Conservation (phyloP, 2,888 invertebrate species). For the Colletes collaris region DNA sequence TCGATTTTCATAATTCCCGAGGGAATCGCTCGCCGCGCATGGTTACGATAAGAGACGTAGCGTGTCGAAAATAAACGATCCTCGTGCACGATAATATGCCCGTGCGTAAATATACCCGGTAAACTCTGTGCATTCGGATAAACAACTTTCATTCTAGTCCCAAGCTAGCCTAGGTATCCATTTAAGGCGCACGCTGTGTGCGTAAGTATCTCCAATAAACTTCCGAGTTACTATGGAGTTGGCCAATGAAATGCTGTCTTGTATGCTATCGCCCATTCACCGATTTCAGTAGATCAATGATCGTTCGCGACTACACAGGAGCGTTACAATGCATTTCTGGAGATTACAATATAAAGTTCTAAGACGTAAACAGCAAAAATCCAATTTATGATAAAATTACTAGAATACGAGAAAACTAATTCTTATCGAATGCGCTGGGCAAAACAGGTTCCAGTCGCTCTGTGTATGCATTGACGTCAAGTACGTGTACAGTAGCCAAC, state of each 20-base stretch:
- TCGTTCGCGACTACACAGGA: slow-evolving; percentile 3
- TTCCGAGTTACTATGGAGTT: slow-evolving; percentile 53
- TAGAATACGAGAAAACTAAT: background rate
- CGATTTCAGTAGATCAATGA: slow-evolving; percentile 55
- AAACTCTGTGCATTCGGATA: slow-evolving; percentile 34
- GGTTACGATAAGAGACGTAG: slow-evolving; percentile 10
- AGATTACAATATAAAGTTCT: background rate
- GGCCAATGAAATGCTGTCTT: slow-evolving; percentile 50
- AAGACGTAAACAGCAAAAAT: background rate
- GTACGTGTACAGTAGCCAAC: slow-evolving; percentile 25
- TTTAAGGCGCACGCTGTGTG: slow-evolving; percentile 68
- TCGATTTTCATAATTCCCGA: slow-evolving; percentile 23
- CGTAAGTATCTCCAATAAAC: slow-evolving; percentile 57
- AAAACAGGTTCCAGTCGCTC: slow-evolving; percentile 11
- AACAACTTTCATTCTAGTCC: slow-evolving; percentile 66
- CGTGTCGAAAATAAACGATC: background rate
- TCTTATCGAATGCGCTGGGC: background rate
- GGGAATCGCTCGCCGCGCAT: background rate
- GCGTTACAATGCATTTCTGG: slow-evolving; percentile 1
- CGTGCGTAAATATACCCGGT: background rate
- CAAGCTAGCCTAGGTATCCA: slow-evolving; percentile 55
- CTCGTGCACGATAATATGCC: background rate
- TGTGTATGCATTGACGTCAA: slow-evolving; percentile 25
- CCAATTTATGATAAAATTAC: background rate
- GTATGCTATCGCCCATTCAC: slow-evolving; percentile 54